Conservation (phyloP, 2,888 invertebrate species). For the Tinea pellionella region DNA sequence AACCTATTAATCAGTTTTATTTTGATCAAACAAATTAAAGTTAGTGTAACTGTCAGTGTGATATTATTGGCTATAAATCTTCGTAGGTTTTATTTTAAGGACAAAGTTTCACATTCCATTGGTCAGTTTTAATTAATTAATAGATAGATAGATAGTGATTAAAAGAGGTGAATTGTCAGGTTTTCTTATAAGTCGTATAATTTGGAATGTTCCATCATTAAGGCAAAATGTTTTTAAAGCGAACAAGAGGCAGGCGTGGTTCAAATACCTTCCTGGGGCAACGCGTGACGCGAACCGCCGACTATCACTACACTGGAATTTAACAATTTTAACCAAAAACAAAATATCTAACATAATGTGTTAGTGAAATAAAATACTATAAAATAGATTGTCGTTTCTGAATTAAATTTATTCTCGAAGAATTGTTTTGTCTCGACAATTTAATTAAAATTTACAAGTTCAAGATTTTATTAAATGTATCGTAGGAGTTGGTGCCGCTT, state of each 20-base stretch:
- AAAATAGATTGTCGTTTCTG: neutral
- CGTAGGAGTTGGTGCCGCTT: neutral
- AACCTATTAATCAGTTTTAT: neutral
- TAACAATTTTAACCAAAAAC: slow-evolving; percentile 8
- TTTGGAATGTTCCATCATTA: slow-evolving; percentile 1
- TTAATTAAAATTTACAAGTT: neutral
- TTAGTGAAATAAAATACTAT: neutral
- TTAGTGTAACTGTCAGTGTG: neutral
- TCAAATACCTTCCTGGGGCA: slow-evolving; percentile 5
- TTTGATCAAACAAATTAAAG: neutral
- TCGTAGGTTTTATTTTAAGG: no score
- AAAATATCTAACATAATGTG: neutral
- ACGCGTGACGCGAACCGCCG: slow-evolving; percentile 5
- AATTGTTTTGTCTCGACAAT: neutral
- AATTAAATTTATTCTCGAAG: neutral
- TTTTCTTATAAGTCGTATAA: neutral
- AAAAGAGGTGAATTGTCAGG: no score
- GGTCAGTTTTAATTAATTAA: no score
- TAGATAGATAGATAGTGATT: no score
- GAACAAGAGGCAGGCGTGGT: neutral
- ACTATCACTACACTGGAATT: slow-evolving; percentile 10
- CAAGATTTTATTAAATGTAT: neutral
- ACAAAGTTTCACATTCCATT: no score
- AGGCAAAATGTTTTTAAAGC: neutral
- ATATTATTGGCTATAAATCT: neutral